Percentiles rank a stretch among this genome's conserved stretches.
Conservation (phyloP, 1,140 invertebrate species). For the Magallana ariakensis region DNA sequence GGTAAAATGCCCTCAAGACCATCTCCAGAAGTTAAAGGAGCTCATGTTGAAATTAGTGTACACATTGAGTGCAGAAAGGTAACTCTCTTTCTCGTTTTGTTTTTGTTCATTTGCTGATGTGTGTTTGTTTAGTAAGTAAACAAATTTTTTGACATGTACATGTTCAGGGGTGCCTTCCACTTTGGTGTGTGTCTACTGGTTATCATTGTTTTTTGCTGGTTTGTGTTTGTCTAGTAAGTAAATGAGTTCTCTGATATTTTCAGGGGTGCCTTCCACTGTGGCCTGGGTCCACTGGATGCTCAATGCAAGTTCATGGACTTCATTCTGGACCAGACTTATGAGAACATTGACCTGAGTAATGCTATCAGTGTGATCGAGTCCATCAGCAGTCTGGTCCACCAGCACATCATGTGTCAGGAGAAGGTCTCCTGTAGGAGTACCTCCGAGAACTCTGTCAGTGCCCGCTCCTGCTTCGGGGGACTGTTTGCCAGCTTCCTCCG, state of each 20-base stretch:
- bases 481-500: slow-evolving; percentile 85
- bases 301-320: slow-evolving; percentile 88
- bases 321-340: slow-evolving; percentile 85
- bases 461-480: slow-evolving; percentile 82
- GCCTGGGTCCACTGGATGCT: slow-evolving; percentile 89
- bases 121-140: not conserved
- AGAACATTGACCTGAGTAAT: slow-evolving; percentile 86
- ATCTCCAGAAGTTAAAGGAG: slow-evolving; percentile 85
- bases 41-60: slow-evolving; percentile 86
- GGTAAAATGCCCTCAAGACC: slow-evolving; percentile 84
- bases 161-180: too few species aligned
- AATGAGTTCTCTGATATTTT: not conserved
- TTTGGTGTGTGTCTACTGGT: too few species aligned
- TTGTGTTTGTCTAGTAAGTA: not conserved
- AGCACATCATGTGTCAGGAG: slow-evolving; percentile 83
- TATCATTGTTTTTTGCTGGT: not conserved
- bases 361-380: slow-evolving; percentile 88
- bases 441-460: slow-evolving; percentile 78
- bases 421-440: slow-evolving; percentile 78
- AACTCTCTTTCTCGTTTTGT: slow-evolving; percentile 11
- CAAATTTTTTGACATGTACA: too few species aligned
- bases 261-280: slow-evolving; percentile 85
- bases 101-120: not conserved
- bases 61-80: slow-evolving; percentile 82
- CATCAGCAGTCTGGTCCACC: slow-evolving; percentile 84